Evolutionary conservation across 2,888 invertebrate genomes (phyloP), one percentile per base, ranked within the genome.

Genomic region (Pycnomerus fuliginosus): DNA sequence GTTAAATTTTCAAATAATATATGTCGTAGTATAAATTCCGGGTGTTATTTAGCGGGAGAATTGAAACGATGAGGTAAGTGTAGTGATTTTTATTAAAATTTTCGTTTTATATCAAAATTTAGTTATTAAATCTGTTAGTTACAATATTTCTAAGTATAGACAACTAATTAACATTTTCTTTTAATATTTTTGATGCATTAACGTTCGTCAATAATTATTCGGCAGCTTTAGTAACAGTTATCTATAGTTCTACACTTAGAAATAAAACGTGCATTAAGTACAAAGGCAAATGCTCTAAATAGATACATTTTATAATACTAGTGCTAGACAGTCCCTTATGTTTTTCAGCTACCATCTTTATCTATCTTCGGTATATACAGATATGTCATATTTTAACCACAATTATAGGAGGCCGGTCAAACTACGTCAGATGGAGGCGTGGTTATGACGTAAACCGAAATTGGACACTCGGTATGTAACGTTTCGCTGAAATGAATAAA

Each of bases 101-200:
- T 4, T 20, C 20, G 8, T 25, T 3, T 28, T 34, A 28, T 42
- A 42, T 36, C 32, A 44, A 44, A 44, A 38, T 31, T 31, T 16
- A 34, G 38, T 44, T 37, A 37, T 44, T 37, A 44, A 39, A 34
- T 33, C 22, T 10, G 34, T 44, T 44, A 44, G 39, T 44, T 44
- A 44, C 44, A 44, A 34, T 23, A 44, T 44, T 31, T 43, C 20
- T 7, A 7, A 20, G n/a, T 35, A 28, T 43, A 34, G 27, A 38
- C 25, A 39, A 39, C 33, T 39, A 13, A 30, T 44, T 42, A 39
- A 39, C 44, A 44, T 31, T 16, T 31, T 31, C 7, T 31, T 4
- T 31, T 15, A 16, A 31, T 31, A 20, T 20, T 20, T 41, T 27
- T 17, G 40, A 40, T 41, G 43, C 31, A 16, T 43, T 43, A 29